Evolutionary conservation across 1,140 invertebrate species (phyloP).

Genomic region (Chlorops oryzae): DNA sequence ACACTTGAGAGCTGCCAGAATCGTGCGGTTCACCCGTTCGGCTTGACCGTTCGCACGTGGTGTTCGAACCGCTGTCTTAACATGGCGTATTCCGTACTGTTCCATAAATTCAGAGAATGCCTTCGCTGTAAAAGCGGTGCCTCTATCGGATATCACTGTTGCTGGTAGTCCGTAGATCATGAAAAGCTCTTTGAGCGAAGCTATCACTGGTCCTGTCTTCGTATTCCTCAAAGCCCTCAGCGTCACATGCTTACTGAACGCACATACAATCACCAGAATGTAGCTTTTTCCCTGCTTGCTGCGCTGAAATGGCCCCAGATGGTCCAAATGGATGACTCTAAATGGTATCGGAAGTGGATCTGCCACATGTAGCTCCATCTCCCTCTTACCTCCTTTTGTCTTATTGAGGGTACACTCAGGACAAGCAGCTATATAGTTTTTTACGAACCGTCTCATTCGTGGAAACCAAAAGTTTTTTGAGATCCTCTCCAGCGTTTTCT

Average conservation of each 20-base stretch:
- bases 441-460: constrained; percentile 21
- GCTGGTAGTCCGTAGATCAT: constrained; percentile 2
- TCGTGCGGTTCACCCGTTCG: constrained; percentile 20
- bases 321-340: constrained; percentile 26
- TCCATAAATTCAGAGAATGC: constrained; percentile 25
- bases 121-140: constrained; percentile 30
- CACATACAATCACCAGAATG: constrained; percentile 45
- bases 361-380: constrained; percentile 25
- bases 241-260: constrained; percentile 19
- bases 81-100: constrained; percentile 24
- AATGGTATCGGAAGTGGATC: constrained; percentile 28
- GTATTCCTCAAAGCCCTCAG: constrained; percentile 7
- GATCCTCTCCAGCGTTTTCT: constrained; percentile 19
- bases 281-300: constrained; percentile 41
- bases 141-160: constrained; percentile 28
- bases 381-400: constrained; percentile 15
- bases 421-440: constrained; percentile 16
- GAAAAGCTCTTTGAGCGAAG: constrained; percentile 15
- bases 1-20: neutral
- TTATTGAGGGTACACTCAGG: constrained; percentile 22
- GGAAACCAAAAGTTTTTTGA: constrained; percentile 25
- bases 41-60: constrained; percentile 28
- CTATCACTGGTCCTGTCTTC: constrained; percentile 19
- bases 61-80: constrained; percentile 32
- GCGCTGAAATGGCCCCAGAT: constrained; percentile 29